A percentile compares a stretch with the other conserved stretches of the same genome.
phyloP scores from a whole-genome alignment of 2,113 vertebrate genomes.

The Morone saxatilis region DNA sequence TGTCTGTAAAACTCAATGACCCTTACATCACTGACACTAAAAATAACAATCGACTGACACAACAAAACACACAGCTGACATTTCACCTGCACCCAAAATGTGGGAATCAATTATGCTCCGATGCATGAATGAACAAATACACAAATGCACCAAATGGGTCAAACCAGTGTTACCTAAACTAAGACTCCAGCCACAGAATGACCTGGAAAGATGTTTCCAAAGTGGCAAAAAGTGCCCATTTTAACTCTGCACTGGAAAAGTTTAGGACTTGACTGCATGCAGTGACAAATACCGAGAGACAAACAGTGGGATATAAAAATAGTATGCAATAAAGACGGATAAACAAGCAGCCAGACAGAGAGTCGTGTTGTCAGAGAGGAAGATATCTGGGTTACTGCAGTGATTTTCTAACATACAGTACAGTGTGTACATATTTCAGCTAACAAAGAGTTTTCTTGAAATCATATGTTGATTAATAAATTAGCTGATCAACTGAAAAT shows the following conservation, averaged over 20 bases:
- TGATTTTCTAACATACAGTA: background rate
- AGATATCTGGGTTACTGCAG: slow-evolving; percentile 29
- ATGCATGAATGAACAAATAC: slow-evolving; percentile 44
- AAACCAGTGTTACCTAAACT: slow-evolving; percentile 1
- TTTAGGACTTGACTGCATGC: background rate
- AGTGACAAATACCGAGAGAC: slow-evolving; percentile 3
- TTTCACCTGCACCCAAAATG: slow-evolving; percentile 55
- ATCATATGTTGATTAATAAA: background rate
- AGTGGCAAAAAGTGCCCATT: background rate
- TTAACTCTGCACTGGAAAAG: background rate
- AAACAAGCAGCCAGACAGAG: slow-evolving; percentile 57
- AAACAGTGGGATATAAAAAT: slow-evolving; percentile 48
- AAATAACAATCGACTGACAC: slow-evolving; percentile 63
- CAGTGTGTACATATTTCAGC: background rate
- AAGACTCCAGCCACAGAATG: background rate
- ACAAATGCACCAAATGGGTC: slow-evolving; percentile 30
- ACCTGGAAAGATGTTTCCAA: background rate
- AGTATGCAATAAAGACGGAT: slow-evolving; percentile 49
- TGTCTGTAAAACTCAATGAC: slow-evolving; percentile 63
- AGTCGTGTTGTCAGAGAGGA: slow-evolving; percentile 26
- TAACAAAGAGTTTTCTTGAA: background rate
- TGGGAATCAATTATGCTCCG: slow-evolving; percentile 50
- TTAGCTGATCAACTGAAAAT: background rate
- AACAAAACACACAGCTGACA: slow-evolving; percentile 48
- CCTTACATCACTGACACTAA: slow-evolving; percentile 60